Evolutionary conservation across 2,888 invertebrate species (phyloP), one percentile per base, ranked within the genome.

Genomic region (Rotaria magnacalcarata): DNA sequence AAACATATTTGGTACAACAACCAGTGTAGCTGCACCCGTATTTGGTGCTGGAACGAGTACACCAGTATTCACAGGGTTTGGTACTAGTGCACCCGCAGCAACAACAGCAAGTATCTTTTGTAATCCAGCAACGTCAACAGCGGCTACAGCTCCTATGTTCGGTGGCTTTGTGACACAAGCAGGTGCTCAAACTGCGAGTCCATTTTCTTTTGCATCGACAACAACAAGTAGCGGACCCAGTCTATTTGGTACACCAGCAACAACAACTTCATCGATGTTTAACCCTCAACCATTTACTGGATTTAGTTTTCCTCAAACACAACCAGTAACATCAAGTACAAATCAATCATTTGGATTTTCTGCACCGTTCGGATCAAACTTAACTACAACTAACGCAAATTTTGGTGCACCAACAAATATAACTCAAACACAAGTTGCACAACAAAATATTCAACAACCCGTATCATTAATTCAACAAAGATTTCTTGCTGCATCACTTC

Each of bases 1-100:
- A n/a, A 27, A 43, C 14, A 56, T 86, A 27, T 86, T 86, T 27
- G 86, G 86, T 19, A 43, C 86, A 84, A 85, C 85, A 34, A 52
- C 54, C 6, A 85, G 56, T 34, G 56, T 56, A 84, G 21, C 43
- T 24, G 84, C 84, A 80, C 86, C 86, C 3, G 84, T 84, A 21
- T 86, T 86, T 60, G 86, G 86, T 14, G 34, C 84, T 7, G 60
- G 75, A 74, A 56, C 85, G 75, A 41, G 67, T 52, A 74, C 84
- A 60, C 74, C 86, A 54, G 80, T 50, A 8, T 84, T 67, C 52
- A 60, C 84, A 34, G 85, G 80, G n/a, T 86, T 86, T 80, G 86
- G 86, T 43, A 24, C 80, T 14, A n/a, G 16, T n/a, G 43, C 58
- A 19, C 41, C 84, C 43, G 2, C 85, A 75, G 54, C 84, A 11